phyloP scores from a whole-genome alignment of 2,797 vertebrate genomes.

The Channa striata region DNA sequence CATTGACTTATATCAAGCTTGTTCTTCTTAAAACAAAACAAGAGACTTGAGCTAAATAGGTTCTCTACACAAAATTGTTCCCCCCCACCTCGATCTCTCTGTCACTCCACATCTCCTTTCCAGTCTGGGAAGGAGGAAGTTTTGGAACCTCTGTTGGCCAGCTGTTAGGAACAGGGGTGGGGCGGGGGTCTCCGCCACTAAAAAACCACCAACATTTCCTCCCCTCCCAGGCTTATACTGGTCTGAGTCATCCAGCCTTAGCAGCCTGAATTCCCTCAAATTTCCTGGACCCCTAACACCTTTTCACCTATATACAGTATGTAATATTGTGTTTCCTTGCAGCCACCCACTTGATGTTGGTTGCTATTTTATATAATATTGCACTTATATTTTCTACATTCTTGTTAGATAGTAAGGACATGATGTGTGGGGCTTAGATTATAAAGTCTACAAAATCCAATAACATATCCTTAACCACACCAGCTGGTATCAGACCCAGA shows the following conservation, averaged over 20 bases:
- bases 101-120: slow-evolving; percentile 43
- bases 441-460: slow-evolving; percentile 12
- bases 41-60: slow-evolving; percentile 8
- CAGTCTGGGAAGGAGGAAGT: slow-evolving; percentile 65
- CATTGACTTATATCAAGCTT: slow-evolving; percentile 8
- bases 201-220: slow-evolving; percentile 43
- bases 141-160: slow-evolving; percentile 74
- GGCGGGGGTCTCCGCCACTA: slow-evolving; percentile 27
- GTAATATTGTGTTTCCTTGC: slow-evolving; percentile 36
- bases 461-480: slow-evolving; percentile 7
- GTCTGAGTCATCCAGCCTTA: slow-evolving; percentile 14
- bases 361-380: slow-evolving; percentile 9
- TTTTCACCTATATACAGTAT: slow-evolving; percentile 16
- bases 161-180: slow-evolving; percentile 60
- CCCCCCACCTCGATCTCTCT: not conserved
- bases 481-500: not conserved
- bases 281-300: slow-evolving; percentile 36
- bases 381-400: slow-evolving; percentile 22
- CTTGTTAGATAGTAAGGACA: slow-evolving; percentile 27
- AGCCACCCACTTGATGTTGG: not conserved
- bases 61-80: slow-evolving; percentile 15
- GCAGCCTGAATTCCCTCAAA: slow-evolving; percentile 25
- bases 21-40: slow-evolving; percentile 2
- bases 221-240: slow-evolving; percentile 17
- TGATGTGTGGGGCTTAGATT: not conserved